Percentiles rank a stretch among this genome's conserved stretches.
phyloP scores from a whole-genome alignment of 1,140 invertebrate genomes.

The Drosophila azteca region DNA sequence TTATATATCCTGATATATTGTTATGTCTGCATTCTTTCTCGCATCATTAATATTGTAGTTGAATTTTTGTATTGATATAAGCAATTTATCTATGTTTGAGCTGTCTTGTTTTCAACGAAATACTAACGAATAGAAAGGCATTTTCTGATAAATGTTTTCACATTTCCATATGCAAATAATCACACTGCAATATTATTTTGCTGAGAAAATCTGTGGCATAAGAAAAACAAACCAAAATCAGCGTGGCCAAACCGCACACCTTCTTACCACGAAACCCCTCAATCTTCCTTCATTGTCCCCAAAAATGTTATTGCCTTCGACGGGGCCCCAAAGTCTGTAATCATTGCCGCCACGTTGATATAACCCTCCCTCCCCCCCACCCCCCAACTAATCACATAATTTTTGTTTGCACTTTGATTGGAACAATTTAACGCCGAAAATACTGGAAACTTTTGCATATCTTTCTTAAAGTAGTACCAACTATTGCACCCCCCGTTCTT shows the following conservation, averaged over 20 bases:
- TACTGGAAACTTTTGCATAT: conserved; percentile 44
- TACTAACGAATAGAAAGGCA: conserved; percentile 35
- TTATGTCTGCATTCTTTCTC: conserved; percentile 80
- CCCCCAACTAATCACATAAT: conserved; percentile 17
- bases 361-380: neutral
- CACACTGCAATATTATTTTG: conserved; percentile 83
- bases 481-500: conserved; percentile 55
- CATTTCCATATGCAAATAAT: conserved; percentile 58
- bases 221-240: conserved; percentile 24
- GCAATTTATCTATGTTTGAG: conserved; percentile 38
- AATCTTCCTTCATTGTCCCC: neutral
- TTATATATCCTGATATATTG: conserved; percentile 48
- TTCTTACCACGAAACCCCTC: conserved; percentile 3
- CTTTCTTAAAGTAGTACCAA: conserved; percentile 56
- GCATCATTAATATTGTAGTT: conserved; percentile 83
- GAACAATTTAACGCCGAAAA: conserved; percentile 35
- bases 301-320: neutral
- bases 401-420: conserved; percentile 64
- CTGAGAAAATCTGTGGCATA: conserved; percentile 73
- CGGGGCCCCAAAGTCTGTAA: conserved; percentile 1
- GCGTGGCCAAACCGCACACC: conserved; percentile 35
- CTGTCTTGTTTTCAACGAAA: conserved; percentile 36
- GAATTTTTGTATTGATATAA: conserved; percentile 67
- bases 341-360: conserved; percentile 32
- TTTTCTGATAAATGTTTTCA: conserved; percentile 45